phyloP scores from a whole-genome alignment of 2,113 vertebrate genomes.

The Perccottus glenii region DNA sequence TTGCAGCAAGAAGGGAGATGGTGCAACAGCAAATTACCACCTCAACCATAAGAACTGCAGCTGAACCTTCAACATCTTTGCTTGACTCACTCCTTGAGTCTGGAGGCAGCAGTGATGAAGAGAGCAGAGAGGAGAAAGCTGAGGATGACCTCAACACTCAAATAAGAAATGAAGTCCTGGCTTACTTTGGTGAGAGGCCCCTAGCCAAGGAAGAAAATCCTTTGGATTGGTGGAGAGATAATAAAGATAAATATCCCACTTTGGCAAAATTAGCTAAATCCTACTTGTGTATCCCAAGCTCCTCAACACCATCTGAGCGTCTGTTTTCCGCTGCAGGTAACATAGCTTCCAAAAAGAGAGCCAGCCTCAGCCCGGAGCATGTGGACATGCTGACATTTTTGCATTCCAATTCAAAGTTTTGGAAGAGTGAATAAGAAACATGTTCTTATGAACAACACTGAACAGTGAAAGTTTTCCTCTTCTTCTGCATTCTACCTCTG shows the following conservation, averaged over 20 bases:
- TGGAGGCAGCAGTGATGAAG: no score
- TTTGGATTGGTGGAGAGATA: constrained; percentile 11
- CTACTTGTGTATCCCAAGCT: constrained; percentile 1
- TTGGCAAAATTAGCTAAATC: constrained; percentile 3
- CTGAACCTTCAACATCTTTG: no score
- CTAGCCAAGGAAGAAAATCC: constrained; percentile 11
- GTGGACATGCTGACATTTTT: not conserved
- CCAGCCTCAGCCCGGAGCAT: not conserved
- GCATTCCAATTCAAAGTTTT: not conserved
- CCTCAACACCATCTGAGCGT: constrained; percentile 9
- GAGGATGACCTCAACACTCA: not conserved
- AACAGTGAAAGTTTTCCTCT: no score
- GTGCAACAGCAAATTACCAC: no score
- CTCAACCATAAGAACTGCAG: no score
- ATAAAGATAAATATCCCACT: not conserved
- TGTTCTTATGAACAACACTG: no score
- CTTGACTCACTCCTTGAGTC: no score
- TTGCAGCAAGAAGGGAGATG: no score
- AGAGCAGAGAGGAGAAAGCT: no score
- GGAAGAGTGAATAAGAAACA: no score
- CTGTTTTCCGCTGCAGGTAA: constrained; percentile 12
- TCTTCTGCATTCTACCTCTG: no score
- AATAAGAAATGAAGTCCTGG: not conserved
- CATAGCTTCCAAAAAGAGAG: not conserved
- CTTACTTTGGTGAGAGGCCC: constrained; percentile 5